Conservation (phyloP, 1,140 invertebrate species). For the Aphaenogaster floridana region DNA sequence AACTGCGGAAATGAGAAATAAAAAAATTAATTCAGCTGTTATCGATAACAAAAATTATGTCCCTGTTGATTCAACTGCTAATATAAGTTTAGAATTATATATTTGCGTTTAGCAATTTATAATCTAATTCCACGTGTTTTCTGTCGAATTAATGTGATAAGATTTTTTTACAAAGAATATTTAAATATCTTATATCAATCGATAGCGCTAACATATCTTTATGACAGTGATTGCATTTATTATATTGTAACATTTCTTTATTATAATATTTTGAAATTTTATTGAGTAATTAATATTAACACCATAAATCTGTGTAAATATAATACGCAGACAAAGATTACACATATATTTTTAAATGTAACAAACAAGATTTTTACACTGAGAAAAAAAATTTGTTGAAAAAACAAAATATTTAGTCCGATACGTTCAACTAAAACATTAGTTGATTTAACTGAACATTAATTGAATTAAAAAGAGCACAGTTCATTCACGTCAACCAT, state of each 20-base stretch:
- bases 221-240: neutral
- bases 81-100: slow-evolving; percentile 6
- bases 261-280: neutral
- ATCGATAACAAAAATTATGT: slow-evolving; percentile 15
- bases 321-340: neutral
- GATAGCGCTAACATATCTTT: neutral
- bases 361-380: neutral
- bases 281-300: neutral
- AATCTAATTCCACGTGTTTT: neutral
- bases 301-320: neutral
- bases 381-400: no score
- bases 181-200: neutral
- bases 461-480: no score
- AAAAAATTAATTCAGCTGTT: slow-evolving; percentile 36
- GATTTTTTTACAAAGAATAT: slow-evolving; percentile 6
- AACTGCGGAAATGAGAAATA: slow-evolving; percentile 15
- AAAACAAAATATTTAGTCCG: no score
- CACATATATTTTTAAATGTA: neutral
- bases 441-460: no score
- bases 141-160: neutral
- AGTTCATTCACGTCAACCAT: no score
- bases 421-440: no score
- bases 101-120: neutral
- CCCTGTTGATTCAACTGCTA: slow-evolving; percentile 1
- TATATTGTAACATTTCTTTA: neutral